Conservation (phyloP, 2,113 vertebrate species). For the Monopterus albus region DNA sequence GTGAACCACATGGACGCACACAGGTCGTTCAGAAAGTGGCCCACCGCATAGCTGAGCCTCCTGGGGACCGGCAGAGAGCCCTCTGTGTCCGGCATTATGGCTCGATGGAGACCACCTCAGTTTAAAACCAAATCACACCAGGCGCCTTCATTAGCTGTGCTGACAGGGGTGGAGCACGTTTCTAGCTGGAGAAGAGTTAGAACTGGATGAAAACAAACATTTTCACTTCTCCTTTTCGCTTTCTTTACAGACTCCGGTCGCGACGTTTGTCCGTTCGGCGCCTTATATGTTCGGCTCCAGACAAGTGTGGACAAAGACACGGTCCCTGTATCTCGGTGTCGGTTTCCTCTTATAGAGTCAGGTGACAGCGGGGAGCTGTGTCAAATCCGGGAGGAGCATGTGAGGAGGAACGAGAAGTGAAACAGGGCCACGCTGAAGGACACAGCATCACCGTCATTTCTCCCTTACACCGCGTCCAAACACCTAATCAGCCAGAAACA, state of each 20-base stretch:
- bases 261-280: no score
- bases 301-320: no score
- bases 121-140: not conserved
- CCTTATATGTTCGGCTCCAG: no score
- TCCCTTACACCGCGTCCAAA: no score
- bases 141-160: not conserved
- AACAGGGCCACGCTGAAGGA: not conserved
- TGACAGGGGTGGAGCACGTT: no score
- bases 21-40: conserved; percentile 94
- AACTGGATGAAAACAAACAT: no score
- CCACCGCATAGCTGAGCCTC: conserved; percentile 86
- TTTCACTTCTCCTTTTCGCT: no score
- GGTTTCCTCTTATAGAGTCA: conserved; percentile 29
- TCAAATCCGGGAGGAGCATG: not conserved
- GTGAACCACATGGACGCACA: conserved; percentile 97
- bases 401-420: not conserved
- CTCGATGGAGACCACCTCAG: fast-evolving
- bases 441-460: no score
- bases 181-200: no score
- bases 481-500: no score
- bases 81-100: conserved; percentile 43
- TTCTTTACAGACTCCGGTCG: no score
- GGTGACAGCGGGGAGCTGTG: conserved; percentile 3
- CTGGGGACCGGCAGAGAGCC: conserved; percentile 60
- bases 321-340: not conserved